A percentile compares a stretch with the other conserved stretches of the same genome.
Evolutionary conservation across 2,797 vertebrate species (phyloP).

Genomic region (Falco novaeseelandiae): DNA sequence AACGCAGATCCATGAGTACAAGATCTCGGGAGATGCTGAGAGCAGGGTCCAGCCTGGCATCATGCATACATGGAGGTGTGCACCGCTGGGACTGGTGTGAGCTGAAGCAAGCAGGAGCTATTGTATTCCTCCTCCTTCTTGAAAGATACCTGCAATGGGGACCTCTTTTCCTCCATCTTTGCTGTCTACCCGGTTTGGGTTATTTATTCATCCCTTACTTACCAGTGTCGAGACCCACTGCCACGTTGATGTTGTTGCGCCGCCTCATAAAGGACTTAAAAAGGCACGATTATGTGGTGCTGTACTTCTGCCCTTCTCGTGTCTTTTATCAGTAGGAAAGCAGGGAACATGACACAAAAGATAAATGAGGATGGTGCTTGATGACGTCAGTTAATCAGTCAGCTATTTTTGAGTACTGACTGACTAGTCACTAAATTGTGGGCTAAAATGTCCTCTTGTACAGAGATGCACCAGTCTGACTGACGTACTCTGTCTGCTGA

Average conservation of each 20-base stretch:
- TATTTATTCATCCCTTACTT: neutral
- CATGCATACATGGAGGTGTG: fast-evolving
- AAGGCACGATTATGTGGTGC: neutral
- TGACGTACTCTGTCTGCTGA: neutral
- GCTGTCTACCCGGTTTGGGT: fast-evolving
- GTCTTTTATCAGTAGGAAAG: neutral
- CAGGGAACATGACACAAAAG: neutral
- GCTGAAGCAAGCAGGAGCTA: neutral
- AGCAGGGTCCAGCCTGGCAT: neutral
- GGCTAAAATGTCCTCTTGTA: neutral
- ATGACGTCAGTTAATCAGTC: neutral
- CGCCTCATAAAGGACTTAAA: neutral
- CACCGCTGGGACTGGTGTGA: fast-evolving
- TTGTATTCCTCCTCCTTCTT: neutral
- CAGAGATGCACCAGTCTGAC: neutral
- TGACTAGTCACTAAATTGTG: neutral
- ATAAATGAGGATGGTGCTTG: neutral
- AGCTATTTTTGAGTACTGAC: constrained; percentile 7
- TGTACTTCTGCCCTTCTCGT: neutral
- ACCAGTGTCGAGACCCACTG: fast-evolving
- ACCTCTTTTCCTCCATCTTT: neutral
- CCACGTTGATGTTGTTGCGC: fast-evolving
- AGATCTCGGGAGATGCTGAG: neutral
- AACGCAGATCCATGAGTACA: neutral
- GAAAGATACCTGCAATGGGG: fast-evolving